Evolutionary conservation across 2,113 vertebrate species (phyloP), one percentile per base, ranked within the genome.

Genomic region (Chloropsis hardwickii): DNA sequence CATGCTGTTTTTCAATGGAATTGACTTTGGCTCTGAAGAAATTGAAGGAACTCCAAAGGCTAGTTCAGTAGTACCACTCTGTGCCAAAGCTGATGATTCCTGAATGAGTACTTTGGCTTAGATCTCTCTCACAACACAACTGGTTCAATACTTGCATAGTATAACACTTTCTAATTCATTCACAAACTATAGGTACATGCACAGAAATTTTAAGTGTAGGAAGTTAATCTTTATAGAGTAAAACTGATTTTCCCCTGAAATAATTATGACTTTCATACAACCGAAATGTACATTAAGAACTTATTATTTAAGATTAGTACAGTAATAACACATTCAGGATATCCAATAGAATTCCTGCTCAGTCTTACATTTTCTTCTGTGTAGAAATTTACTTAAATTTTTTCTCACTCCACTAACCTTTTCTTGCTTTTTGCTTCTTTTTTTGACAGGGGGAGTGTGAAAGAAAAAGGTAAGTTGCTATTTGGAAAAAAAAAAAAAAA

Each of bases 381-480:
- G 10, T 16, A 64, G 8, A 66, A 85, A 53, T 2, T 39, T 69
- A 64, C 47, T 4, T 8, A 9, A 27, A 11, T 35, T 61, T 11
- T 87, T 84, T 19, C 10, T 65, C 42, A 23, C 0, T 35, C 5
- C 6, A 15, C 10, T 7, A 12, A 3, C 2, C 0, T 3, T 39
- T 31, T 42, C 21, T 33, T 31, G 6, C 0, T 10, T 9, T 37
- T 29, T 56, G 21, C 14, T 42, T 42, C 6, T 23, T 53, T 33
- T 44, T 40, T 25, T 31, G 7, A 10, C 0, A 1, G 6, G 13
- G 3, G 1, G 4, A 15, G 1, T 20, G 4, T 19, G 8, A 1
- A 12, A 27, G 11, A 15, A 69, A 40, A 48, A 56, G 1, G 3
- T n/a, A 42, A 72, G 3, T 51, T 47, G 4, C 0, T 57, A 14